Conservation (phyloP, 2,113 vertebrate species). For the Nannospalax galili region DNA sequence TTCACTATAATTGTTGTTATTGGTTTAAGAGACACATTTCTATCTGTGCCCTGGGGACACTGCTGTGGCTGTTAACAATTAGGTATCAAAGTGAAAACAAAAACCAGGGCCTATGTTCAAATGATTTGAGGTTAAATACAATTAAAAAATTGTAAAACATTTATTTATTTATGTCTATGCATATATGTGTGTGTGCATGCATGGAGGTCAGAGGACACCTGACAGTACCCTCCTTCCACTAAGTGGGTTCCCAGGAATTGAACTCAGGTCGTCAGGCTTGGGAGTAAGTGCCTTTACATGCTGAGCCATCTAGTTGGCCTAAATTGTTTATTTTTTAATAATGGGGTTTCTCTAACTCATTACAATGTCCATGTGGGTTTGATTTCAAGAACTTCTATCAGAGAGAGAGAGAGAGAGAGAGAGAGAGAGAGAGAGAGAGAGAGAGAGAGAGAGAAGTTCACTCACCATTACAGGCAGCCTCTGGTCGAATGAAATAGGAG, state of each 20-base stretch:
- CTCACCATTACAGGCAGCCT: too few species aligned
- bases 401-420: too few species aligned
- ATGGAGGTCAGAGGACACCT: background rate
- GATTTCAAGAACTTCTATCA: background rate
- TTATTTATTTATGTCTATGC: background rate
- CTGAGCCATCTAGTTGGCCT: background rate
- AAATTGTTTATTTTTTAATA: background rate
- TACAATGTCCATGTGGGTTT: background rate
- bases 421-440: too few species aligned
- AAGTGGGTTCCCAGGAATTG: too few species aligned
- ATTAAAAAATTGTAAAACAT: background rate
- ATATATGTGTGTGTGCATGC: background rate
- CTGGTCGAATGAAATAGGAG: too few species aligned
- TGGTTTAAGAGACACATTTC: background rate
- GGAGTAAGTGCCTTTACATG: background rate
- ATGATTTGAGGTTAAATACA: background rate
- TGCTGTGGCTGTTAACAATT: background rate
- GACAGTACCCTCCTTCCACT: background rate
- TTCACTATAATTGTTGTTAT: background rate
- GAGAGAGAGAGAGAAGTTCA: too few species aligned
- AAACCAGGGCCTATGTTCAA: background rate
- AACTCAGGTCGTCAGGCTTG: background rate
- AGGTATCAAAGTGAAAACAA: background rate
- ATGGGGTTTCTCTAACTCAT: background rate
- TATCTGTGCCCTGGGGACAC: background rate